Percentiles rank a stretch among this genome's conserved stretches.
phyloP scores from a whole-genome alignment of 1,140 invertebrate genomes.

The Lethrus apterus region DNA sequence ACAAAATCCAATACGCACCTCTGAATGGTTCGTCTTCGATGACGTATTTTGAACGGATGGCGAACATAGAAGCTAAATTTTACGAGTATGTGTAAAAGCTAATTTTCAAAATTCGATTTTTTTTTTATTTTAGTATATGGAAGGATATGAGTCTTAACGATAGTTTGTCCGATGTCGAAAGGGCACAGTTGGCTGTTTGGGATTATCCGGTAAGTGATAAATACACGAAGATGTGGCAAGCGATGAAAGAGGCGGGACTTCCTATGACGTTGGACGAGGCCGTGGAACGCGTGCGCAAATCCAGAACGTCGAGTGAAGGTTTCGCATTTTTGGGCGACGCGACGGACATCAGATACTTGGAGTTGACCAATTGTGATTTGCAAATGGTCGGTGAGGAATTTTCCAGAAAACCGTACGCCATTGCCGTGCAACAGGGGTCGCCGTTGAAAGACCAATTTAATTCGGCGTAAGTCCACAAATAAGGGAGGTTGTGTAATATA shows the following conservation, averaged over 20 bases:
- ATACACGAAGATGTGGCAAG: constrained; percentile 63
- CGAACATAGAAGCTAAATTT: constrained; percentile 63
- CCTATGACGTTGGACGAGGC: constrained; percentile 48
- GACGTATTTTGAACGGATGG: constrained; percentile 67
- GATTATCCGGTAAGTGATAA: constrained; percentile 68
- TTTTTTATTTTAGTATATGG: constrained; percentile 51
- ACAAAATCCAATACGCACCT: constrained; percentile 61
- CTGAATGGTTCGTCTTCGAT: constrained; percentile 53
- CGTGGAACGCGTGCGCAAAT: constrained; percentile 47
- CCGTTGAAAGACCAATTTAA: constrained; percentile 48
- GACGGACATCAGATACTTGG: constrained; percentile 56
- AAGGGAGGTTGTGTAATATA: neutral
- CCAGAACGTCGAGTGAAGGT: constrained; percentile 44
- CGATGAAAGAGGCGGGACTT: constrained; percentile 49
- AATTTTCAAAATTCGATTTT: neutral
- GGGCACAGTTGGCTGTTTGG: constrained; percentile 62
- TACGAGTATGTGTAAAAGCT: constrained; percentile 47
- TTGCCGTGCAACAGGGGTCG: constrained; percentile 60
- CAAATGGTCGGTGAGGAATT: constrained; percentile 59
- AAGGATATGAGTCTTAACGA: constrained; percentile 64
- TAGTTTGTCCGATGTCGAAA: constrained; percentile 48
- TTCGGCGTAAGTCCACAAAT: constrained; percentile 40
- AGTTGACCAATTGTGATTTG: constrained; percentile 56
- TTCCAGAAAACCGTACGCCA: constrained; percentile 61
- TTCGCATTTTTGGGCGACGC: constrained; percentile 62